A percentile compares a stretch with the other conserved stretches of the same genome.
Evolutionary conservation across 2,113 vertebrate species (phyloP).

Genomic region (Prinia subflava): DNA sequence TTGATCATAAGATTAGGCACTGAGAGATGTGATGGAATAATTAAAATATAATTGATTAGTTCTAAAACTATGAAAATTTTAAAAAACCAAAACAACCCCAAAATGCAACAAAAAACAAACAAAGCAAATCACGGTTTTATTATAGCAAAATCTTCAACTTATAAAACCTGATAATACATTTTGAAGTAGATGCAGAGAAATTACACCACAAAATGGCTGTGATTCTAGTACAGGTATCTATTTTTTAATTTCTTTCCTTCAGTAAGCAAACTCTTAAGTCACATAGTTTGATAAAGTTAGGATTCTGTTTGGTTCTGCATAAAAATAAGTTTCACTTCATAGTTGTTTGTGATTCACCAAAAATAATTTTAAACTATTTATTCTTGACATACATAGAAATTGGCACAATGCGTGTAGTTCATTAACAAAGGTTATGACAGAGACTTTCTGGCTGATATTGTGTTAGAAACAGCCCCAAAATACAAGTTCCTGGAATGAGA

Average conservation of each 20-base stretch:
- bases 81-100: background rate
- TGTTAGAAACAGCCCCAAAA: background rate
- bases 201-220: background rate
- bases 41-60: rapidly evolving
- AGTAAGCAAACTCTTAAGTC: background rate
- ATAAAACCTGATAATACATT: background rate
- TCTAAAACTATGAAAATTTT: background rate
- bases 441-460: background rate
- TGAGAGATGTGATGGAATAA: background rate
- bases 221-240: background rate
- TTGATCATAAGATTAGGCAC: background rate
- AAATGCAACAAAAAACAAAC: background rate
- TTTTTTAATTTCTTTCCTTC: background rate
- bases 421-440: background rate
- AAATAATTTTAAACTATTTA: background rate
- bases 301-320: background rate
- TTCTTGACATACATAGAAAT: background rate
- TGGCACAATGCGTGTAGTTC: background rate
- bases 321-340: background rate
- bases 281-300: background rate
- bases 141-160: background rate
- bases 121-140: background rate
- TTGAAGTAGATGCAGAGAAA: background rate
- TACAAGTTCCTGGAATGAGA: background rate
- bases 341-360: background rate